A percentile compares a stretch with the other conserved stretches of the same genome.
phyloP scores from a whole-genome alignment of 2,113 vertebrate genomes.

The Nycticorax nycticorax region DNA sequence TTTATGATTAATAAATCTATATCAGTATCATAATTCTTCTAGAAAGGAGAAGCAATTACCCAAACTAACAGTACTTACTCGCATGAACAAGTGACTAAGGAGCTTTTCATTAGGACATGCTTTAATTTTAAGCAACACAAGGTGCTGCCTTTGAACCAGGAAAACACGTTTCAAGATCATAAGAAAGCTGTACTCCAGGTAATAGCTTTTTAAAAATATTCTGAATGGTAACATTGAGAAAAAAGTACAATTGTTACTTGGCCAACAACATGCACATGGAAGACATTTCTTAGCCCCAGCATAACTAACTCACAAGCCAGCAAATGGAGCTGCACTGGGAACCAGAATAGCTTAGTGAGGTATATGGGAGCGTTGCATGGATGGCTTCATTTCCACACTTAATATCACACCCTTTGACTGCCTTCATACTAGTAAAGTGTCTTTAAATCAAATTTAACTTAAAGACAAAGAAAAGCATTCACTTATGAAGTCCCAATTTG shows the following conservation, averaged over 20 bases:
- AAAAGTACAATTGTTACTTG: not conserved
- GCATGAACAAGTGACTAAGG: constrained; percentile 15
- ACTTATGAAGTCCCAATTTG: not conserved
- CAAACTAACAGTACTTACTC: constrained; percentile 15
- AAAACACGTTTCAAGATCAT: not conserved
- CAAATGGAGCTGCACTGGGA: not conserved
- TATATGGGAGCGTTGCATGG: not conserved
- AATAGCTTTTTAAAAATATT: not conserved
- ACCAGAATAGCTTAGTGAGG: not conserved
- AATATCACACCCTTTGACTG: not conserved
- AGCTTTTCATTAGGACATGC: not conserved
- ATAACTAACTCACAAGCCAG: not conserved
- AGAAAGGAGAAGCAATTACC: constrained; percentile 7
- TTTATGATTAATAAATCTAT: constrained; percentile 81
- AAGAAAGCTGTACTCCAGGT: not conserved
- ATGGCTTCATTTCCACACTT: not conserved
- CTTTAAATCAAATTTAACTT: not conserved
- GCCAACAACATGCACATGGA: not conserved
- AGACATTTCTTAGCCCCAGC: not conserved
- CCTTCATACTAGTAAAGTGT: not conserved
- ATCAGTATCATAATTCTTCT: constrained; percentile 70
- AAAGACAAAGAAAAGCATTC: not conserved
- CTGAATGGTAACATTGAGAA: not conserved
- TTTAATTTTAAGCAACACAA: constrained; percentile 7
- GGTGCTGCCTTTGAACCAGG: constrained; percentile 26